Evolutionary conservation across 2,888 invertebrate genomes (phyloP).

Genomic region (Pteria penguin): DNA sequence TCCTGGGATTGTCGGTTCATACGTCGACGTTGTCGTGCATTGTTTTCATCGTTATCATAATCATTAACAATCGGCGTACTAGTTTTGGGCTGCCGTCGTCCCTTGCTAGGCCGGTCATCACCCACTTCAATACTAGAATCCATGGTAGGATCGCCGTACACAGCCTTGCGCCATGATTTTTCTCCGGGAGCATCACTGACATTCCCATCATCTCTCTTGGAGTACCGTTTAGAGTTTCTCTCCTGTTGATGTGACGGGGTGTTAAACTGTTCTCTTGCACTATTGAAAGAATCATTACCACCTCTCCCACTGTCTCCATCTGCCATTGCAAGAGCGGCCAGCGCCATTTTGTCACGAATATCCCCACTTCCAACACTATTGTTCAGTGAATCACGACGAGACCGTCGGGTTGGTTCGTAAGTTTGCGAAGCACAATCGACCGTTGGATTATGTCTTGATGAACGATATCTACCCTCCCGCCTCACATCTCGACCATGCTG

Average conservation of each 20-base stretch:
- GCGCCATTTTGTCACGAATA: slow-evolving; percentile 54
- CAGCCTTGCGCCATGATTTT: slow-evolving; percentile 70
- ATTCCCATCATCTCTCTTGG: slow-evolving; percentile 51
- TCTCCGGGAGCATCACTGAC: slow-evolving; percentile 66
- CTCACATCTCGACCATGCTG: slow-evolving; percentile 54
- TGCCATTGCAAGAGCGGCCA: slow-evolving; percentile 55
- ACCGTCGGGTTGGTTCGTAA: slow-evolving; percentile 59
- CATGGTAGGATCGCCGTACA: slow-evolving; percentile 67
- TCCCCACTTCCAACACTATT: slow-evolving; percentile 49
- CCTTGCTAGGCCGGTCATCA: slow-evolving; percentile 43
- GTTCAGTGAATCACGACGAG: slow-evolving; percentile 45
- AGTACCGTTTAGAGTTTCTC: slow-evolving; percentile 19
- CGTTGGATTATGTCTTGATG: slow-evolving; percentile 47
- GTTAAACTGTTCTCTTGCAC: slow-evolving; percentile 65
- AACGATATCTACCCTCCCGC: slow-evolving; percentile 52
- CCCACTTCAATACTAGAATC: slow-evolving; percentile 55
- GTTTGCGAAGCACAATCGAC: slow-evolving; percentile 71
- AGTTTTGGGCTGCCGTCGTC: slow-evolving; percentile 60
- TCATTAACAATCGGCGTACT: slow-evolving; percentile 63
- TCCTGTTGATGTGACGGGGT: slow-evolving; percentile 47
- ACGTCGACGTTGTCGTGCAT: slow-evolving; percentile 39
- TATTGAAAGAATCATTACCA: slow-evolving; percentile 63
- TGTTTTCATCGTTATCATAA: slow-evolving; percentile 46
- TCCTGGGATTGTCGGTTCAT: slow-evolving; percentile 50
- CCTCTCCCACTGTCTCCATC: slow-evolving; percentile 44